phyloP scores from a whole-genome alignment of 2,113 vertebrate species.

The Equus quagga region DNA sequence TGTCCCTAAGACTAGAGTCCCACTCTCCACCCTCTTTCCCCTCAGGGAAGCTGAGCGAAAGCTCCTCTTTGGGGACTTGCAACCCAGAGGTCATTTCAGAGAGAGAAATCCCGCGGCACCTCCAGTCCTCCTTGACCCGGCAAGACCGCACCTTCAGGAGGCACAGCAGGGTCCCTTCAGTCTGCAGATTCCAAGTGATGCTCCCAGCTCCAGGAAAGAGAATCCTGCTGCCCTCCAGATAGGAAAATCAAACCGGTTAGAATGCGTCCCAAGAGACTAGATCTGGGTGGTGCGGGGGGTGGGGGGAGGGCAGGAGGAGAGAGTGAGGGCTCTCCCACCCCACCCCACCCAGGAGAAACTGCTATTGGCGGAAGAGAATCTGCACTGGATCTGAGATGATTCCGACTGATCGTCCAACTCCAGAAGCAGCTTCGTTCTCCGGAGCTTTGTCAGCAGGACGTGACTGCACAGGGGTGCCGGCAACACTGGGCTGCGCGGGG shows the following conservation, averaged over 20 bases:
- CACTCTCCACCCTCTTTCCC: not conserved
- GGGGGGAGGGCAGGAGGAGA: not conserved
- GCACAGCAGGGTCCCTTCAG: not conserved
- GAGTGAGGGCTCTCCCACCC: rapidly evolving
- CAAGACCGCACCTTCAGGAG: not conserved
- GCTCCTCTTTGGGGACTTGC: not conserved
- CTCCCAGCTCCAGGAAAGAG: not conserved
- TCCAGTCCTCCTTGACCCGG: not conserved
- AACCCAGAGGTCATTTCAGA: conserved; percentile 2
- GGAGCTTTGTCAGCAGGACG: not conserved
- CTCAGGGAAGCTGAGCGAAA: not conserved
- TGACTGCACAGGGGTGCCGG: rapidly evolving
- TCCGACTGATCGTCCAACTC: not conserved
- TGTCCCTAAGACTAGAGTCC: not conserved
- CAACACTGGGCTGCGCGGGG: rapidly evolving
- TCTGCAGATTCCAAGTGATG: not conserved
- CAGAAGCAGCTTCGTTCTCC: not conserved
- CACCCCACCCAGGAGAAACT: not conserved
- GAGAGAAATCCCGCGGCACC: not conserved
- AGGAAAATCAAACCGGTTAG: not conserved
- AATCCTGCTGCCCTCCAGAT: not conserved
- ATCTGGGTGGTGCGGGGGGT: not conserved
- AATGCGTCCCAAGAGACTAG: not conserved
- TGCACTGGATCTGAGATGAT: no score
- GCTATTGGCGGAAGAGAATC: no score